Evolutionary conservation across 2,888 invertebrate species (phyloP).

Genomic region (Polymixis flavicincta): DNA sequence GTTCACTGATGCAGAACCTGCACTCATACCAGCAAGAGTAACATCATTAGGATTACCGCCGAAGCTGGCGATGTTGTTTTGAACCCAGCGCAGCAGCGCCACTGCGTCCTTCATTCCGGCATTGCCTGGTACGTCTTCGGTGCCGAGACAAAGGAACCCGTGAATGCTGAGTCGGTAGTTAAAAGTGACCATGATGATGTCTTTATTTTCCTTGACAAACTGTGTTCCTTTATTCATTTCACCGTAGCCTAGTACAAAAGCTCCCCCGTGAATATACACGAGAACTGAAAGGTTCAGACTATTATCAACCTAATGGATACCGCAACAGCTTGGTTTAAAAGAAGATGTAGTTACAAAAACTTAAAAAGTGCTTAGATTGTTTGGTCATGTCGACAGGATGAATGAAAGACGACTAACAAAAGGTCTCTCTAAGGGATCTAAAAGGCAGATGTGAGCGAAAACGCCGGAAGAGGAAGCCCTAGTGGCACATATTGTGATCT

Average conservation of each 20-base stretch:
- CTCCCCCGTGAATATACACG: slow-evolving; percentile 71
- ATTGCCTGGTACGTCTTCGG: slow-evolving; percentile 71
- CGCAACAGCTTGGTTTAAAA: too few species aligned
- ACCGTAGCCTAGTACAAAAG: slow-evolving; percentile 19
- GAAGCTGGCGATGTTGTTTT: neutral
- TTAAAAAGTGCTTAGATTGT: too few species aligned
- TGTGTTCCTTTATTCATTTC: neutral
- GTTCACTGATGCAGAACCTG: neutral
- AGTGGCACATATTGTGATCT: too few species aligned
- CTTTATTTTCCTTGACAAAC: slow-evolving; percentile 1
- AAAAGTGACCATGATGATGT: slow-evolving; percentile 1
- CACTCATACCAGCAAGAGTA: neutral
- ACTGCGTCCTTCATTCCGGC: slow-evolving; percentile 73
- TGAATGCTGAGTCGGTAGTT: slow-evolving; percentile 42
- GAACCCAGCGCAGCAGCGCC: slow-evolving; percentile 36
- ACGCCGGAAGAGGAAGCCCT: too few species aligned
- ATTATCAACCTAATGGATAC: too few species aligned
- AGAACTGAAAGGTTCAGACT: slow-evolving; percentile 71
- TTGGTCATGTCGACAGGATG: too few species aligned
- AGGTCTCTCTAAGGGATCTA: too few species aligned
- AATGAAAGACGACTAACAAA: too few species aligned
- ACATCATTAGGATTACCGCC: neutral
- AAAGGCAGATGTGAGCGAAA: too few species aligned
- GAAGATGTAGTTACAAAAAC: too few species aligned
- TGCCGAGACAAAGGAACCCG: slow-evolving; percentile 73